Evolutionary conservation across 1,140 invertebrate species (phyloP).

Genomic region (Protaetia brevitarsis): DNA sequence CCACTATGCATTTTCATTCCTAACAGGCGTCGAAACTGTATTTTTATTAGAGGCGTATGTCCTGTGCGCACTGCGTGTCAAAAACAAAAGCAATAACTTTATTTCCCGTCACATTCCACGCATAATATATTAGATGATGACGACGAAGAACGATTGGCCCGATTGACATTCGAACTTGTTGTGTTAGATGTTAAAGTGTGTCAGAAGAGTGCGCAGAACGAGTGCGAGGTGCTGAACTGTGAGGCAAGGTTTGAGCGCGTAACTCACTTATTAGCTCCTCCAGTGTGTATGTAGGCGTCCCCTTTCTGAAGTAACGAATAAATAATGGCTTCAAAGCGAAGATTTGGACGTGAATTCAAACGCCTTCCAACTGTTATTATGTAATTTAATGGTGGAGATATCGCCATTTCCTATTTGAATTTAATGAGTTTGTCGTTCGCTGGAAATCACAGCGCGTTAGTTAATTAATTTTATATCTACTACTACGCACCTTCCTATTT

Average conservation of each 20-base stretch:
- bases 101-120: slow-evolving; percentile 6
- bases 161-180: not conserved
- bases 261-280: no score
- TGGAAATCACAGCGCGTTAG: not conserved
- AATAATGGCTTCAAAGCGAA: no score
- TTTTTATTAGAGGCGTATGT: slow-evolving; percentile 14
- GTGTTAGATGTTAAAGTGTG: not conserved
- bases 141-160: not conserved
- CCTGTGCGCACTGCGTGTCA: not conserved
- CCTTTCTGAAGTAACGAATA: no score
- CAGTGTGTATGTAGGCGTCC: no score
- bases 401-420: no score
- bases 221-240: no score
- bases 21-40: slow-evolving; percentile 7
- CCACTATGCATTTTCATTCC: not conserved
- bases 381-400: no score
- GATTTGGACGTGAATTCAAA: no score
- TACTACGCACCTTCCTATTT: slow-evolving; percentile 11
- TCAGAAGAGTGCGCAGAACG: not conserved
- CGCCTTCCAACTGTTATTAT: no score
- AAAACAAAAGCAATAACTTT: slow-evolving; percentile 14
- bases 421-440: not conserved
- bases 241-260: no score
- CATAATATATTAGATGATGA: not conserved
- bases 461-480: slow-evolving; percentile 1